phyloP scores from a whole-genome alignment of 2,113 vertebrate genomes.

The Rhynchopsitta pachyrhyncha region DNA sequence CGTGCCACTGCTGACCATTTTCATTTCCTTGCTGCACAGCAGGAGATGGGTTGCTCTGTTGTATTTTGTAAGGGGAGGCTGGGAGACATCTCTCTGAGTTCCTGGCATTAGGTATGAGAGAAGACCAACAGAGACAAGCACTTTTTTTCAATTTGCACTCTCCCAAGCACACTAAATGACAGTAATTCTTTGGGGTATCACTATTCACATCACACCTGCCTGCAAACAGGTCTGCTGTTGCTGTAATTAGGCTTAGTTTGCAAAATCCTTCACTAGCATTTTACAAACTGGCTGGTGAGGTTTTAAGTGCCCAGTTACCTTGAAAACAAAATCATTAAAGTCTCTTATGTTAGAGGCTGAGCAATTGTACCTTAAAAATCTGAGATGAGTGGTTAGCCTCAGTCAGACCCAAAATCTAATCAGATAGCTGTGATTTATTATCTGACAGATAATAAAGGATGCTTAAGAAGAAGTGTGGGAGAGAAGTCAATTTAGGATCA shows the following conservation, averaged over 20 bases:
- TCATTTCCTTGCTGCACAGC: background rate
- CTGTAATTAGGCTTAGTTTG: slow-evolving; percentile 35
- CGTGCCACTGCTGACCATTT: background rate
- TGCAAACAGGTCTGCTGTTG: background rate
- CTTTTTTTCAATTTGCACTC: background rate
- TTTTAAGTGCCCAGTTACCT: background rate
- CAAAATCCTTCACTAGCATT: slow-evolving; percentile 17
- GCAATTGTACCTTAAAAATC: background rate
- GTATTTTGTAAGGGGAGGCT: background rate
- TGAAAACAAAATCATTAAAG: slow-evolving; percentile 16
- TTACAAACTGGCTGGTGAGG: slow-evolving; percentile 13
- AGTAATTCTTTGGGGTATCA: background rate
- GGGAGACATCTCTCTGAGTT: background rate
- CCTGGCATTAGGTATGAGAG: background rate
- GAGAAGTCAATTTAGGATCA: background rate
- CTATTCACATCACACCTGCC: background rate
- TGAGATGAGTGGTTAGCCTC: background rate
- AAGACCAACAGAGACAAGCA: background rate
- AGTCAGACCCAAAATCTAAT: slow-evolving; percentile 10
- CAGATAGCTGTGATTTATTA: background rate
- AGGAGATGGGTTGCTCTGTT: background rate
- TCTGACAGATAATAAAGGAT: slow-evolving; percentile 1
- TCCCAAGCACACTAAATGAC: background rate
- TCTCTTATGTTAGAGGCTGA: background rate
- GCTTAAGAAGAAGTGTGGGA: background rate